Percentiles rank a stretch among this genome's conserved stretches.
Evolutionary conservation across 2,113 vertebrate species (phyloP).

Genomic region (Phrynosoma platyrhinos): DNA sequence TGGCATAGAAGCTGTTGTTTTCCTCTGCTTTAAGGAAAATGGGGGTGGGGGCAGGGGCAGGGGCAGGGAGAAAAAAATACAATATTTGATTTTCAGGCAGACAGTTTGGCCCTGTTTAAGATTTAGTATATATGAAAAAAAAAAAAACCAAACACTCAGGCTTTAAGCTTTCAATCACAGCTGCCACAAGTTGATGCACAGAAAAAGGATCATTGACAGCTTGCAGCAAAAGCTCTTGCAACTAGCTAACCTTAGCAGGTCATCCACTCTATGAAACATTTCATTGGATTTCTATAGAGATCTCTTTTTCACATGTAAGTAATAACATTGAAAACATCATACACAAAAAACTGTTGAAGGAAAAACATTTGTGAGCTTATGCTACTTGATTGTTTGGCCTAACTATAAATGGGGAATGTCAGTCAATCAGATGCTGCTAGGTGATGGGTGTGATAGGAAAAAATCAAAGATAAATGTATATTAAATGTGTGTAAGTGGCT

Average conservation of each 20-base stretch:
- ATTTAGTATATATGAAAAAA: conserved; percentile 30
- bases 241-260: not conserved
- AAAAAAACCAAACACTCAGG: too few species aligned
- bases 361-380: not conserved
- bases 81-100: conserved; percentile 3
- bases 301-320: conserved; percentile 9
- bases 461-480: not conserved
- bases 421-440: not conserved
- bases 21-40: not conserved
- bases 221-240: conserved; percentile 16
- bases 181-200: conserved; percentile 25
- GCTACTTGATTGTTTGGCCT: not conserved
- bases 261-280: conserved; percentile 17
- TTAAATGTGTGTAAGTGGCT: not conserved
- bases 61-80: not conserved
- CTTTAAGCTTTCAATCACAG: conserved; percentile 44
- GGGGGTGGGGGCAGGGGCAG: too few species aligned
- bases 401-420: not conserved
- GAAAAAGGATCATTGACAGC: conserved; percentile 33
- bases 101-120: not conserved
- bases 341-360: not conserved
- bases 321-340: not conserved
- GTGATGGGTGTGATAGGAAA: not conserved
- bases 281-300: conserved; percentile 41
- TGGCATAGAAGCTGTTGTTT: accelerated